Percentiles rank a stretch among this genome's conserved stretches.
phyloP scores from a whole-genome alignment of 1,140 invertebrate genomes.

The Neocloeon triangulifer region DNA sequence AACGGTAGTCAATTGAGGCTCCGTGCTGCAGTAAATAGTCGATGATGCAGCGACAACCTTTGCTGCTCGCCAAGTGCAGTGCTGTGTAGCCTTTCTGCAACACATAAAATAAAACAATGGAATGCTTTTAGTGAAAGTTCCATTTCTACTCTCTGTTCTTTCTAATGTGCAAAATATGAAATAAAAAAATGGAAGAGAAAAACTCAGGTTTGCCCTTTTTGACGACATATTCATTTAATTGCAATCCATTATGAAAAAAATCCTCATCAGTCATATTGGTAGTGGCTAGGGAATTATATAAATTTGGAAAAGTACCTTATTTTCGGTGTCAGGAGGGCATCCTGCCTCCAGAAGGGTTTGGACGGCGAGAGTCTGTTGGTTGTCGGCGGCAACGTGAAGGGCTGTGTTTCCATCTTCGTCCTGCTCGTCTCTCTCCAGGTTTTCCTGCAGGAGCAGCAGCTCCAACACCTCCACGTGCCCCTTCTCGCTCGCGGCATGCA shows the following conservation, averaged over 20 bases:
- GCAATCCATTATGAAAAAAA: neutral
- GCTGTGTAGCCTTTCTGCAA: constrained; percentile 44
- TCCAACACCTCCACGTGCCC: constrained; percentile 44
- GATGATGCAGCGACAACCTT: constrained; percentile 47
- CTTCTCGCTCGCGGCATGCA: constrained; percentile 49
- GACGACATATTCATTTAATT: neutral
- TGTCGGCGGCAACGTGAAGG: constrained; percentile 56
- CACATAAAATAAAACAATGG: constrained; percentile 10
- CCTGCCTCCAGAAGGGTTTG: constrained; percentile 35
- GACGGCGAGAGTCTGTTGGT: constrained; percentile 50
- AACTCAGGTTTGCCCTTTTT: neutral
- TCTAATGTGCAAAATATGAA: neutral
- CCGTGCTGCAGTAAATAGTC: constrained; percentile 40
- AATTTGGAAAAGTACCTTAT: constrained; percentile 21
- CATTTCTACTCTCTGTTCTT: too few relatives aligned
- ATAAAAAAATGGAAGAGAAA: neutral
- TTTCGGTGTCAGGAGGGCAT: constrained; percentile 29
- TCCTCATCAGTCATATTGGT: neutral
- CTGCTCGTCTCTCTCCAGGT: constrained; percentile 19
- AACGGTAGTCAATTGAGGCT: constrained; percentile 40
- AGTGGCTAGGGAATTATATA: neutral
- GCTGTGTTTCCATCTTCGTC: constrained; percentile 59
- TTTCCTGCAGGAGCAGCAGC: constrained; percentile 25
- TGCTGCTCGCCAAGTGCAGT: constrained; percentile 46
- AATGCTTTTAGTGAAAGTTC: too few relatives aligned